phyloP scores from a whole-genome alignment of 2,888 invertebrate genomes.

The Eubasilissa splendida region DNA sequence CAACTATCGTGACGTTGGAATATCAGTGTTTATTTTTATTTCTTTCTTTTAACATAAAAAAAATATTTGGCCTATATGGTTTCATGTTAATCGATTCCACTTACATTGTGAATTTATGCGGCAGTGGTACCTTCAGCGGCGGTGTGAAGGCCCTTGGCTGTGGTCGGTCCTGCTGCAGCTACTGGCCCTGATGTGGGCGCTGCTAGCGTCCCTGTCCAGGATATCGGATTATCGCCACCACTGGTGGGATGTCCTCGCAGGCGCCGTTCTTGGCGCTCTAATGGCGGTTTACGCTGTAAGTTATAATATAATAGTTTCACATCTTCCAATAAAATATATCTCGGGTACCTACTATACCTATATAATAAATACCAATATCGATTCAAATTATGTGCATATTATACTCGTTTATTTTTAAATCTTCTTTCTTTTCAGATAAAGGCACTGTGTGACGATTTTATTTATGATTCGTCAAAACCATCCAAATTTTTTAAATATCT shows the following conservation, averaged over 20 bases:
- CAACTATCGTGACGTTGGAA: no score
- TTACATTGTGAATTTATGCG: no score
- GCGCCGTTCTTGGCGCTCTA: slow-evolving; percentile 73
- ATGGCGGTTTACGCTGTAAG: slow-evolving; percentile 76
- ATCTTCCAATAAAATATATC: no score
- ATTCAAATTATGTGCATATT: no score
- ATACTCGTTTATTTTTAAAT: no score
- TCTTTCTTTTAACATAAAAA: no score
- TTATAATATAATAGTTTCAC: neutral
- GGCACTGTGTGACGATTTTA: neutral
- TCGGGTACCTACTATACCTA: no score
- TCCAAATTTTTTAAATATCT: neutral
- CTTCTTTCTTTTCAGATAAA: neutral
- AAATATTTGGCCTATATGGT: no score
- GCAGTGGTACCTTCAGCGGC: slow-evolving; percentile 78
- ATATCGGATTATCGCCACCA: slow-evolving; percentile 83
- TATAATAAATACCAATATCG: no score
- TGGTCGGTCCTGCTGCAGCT: slow-evolving; percentile 76
- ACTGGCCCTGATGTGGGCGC: slow-evolving; percentile 75
- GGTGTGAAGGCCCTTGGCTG: slow-evolving; percentile 65
- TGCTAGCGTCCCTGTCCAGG: slow-evolving; percentile 77
- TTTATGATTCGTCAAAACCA: neutral
- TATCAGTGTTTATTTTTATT: no score
- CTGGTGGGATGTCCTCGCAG: slow-evolving; percentile 85
- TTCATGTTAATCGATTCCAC: no score